Evolutionary conservation across 2,888 invertebrate genomes (phyloP), one percentile per base, ranked within the genome.

Genomic region (Nomada goodeniana): DNA sequence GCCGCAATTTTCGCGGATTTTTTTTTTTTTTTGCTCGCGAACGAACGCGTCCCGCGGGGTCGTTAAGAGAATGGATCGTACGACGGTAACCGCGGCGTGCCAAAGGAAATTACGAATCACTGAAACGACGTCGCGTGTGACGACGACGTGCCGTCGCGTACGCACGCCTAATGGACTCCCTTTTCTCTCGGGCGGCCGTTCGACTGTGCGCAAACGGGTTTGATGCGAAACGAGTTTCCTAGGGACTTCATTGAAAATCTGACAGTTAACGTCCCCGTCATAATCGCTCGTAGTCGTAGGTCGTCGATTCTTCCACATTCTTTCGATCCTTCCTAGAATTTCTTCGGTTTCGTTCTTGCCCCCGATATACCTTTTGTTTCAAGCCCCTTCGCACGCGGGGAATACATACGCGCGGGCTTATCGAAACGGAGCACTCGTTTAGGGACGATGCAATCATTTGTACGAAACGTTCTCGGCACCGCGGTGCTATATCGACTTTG

Each of bases 91-190:
- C 55, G 75, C 78, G 23, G 61, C 70, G 50, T 47, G 55, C 67
- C 65, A 65, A 73, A 74, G 77, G 60, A 57, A 75, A 83, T 82
- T 78, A 75, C 82, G 70, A 76, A 83, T 83, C 76, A 50, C 44
- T 63, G 67, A 67, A 70, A 76, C 76, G 76, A 76, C 80, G 71
- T 64, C 57, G 44, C 68, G 60, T 15, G 60, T 67, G 68, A 57
- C 71, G 75, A 47, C 44, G 80, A 67, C 60, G 73, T 60, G 63
- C 63, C 69, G 53, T 67, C 23, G 72, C 80, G 78, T 63, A 77
- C 80, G 59, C 50, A 52, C 59, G 68, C 75, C 65, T 83, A 82
- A 82, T 78, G 83, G 74, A 78, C 64, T 79, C 26, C 55, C 53
- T 64, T 63, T 44, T 64, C 53, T 26, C 42, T 15, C 44, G 11